Evolutionary conservation across 2,888 invertebrate species (phyloP).

Genomic region (Idaea aversata): DNA sequence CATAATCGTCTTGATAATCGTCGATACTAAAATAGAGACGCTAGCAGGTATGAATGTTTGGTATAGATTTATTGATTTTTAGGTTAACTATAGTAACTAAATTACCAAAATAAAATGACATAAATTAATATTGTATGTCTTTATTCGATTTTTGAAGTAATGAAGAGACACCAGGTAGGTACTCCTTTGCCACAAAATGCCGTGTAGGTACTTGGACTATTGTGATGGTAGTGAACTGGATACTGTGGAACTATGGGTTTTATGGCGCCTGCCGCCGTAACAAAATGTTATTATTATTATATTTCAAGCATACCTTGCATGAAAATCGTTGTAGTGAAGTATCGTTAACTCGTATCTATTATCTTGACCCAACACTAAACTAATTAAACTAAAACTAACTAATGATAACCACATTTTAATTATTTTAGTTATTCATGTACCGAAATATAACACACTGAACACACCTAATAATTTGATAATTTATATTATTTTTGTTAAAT

Average conservation of each 20-base stretch:
- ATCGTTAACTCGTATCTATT: conserved; percentile 55
- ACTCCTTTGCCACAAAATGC: conserved; percentile 2
- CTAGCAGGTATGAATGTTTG: not conserved
- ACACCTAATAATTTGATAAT: not conserved
- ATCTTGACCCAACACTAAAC: conserved; percentile 30
- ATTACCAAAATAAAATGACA: not conserved
- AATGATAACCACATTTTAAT: conserved; percentile 24
- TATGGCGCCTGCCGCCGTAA: not conserved
- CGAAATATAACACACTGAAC: not conserved
- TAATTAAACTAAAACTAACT: conserved; percentile 14
- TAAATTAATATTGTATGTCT: not conserved
- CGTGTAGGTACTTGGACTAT: not conserved
- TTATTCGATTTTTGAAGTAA: not conserved
- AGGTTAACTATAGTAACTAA: not conserved
- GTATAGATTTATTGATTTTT: not conserved
- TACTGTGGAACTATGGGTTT: not conserved
- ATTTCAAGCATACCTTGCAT: conserved; percentile 53
- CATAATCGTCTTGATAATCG: not conserved
- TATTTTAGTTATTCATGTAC: not conserved
- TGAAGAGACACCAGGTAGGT: not conserved
- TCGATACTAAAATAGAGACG: not conserved
- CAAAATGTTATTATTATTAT: not conserved
- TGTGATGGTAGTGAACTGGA: not conserved
- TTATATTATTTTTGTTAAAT: too few relatives aligned
- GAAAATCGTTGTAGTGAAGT: conserved; percentile 70